Evolutionary conservation across 2,797 vertebrate genomes (phyloP).

Genomic region (Sebastes vulpes): DNA sequence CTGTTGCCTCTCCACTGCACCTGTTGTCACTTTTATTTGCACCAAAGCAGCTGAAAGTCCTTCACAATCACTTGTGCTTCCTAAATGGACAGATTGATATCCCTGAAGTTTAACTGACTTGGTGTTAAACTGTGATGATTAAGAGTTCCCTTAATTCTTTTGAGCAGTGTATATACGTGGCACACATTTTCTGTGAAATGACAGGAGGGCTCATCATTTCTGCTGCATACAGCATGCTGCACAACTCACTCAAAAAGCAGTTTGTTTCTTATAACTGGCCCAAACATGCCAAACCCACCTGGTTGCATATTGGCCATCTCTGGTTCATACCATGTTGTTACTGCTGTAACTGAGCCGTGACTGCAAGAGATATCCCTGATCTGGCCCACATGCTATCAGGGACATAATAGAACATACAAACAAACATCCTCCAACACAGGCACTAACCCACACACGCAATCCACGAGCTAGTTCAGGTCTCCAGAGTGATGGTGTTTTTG

Average conservation of each 20-base stretch:
- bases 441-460: not conserved
- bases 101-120: too few species aligned
- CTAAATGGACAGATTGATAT: too few species aligned
- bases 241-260: not conserved
- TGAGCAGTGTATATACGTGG: not conserved
- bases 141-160: too few species aligned
- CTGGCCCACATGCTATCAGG: not conserved
- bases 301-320: not conserved
- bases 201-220: not conserved
- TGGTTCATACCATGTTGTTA: not conserved
- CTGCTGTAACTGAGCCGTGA: not conserved
- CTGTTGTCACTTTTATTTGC: too few species aligned
- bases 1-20: too few species aligned
- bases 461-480: slow-evolving; percentile 9
- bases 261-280: too few species aligned
- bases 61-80: too few species aligned
- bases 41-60: accelerated
- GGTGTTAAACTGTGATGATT: too few species aligned
- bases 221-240: not conserved
- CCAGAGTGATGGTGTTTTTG: slow-evolving; percentile 12
- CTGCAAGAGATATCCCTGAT: not conserved
- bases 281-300: not conserved
- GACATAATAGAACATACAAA: not conserved
- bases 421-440: not conserved
- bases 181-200: not conserved